Evolutionary conservation across 2,888 invertebrate genomes (phyloP), one percentile per base, ranked within the genome.

Genomic region (Polyploca ridens): DNA sequence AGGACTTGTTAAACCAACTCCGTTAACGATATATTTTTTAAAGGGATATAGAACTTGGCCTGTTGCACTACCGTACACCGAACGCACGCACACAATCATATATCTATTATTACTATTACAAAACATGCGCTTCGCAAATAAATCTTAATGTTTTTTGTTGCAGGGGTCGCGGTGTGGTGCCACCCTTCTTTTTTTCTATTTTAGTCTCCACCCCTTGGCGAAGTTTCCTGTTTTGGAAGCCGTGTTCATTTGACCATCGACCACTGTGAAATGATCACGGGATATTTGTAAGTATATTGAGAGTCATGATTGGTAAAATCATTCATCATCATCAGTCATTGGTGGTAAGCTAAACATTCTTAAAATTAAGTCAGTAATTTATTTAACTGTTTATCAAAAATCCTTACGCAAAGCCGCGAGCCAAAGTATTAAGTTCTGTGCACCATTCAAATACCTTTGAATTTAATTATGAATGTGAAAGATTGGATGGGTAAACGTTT

Each of bases 121-220:
- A 82, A 82, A 80, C 75, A 78, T 77, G 81, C 68, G 76, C 74
- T 81, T 85, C 73, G 83, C 82, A 84, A 86, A 92, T 93, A 92
- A 93, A 93, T 93, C 90, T 89, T 87, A 73, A 84, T 54, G 54
- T 90, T 90, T 91, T 89, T 90, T 91, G 87, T 90, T 87, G 71
- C 88, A 91, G 91, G 86, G 89, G 80, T 72, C 66, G 70, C 10
- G 76, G 78, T 76, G 75, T 81, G 85, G 85, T 80, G 81, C 90
- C 90, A 87, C 90, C 92, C 92, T 61, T 16, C 79, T 54, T 54
- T 54, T 88, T 87, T 86, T 83, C 74, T 68, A 70, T 77, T 80
- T 81, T 80, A 76, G 84, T 83, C 86, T 82, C 90, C 90, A 85
- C 86, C 82, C 86, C 78, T 79, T 72, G 65, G 64, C 62, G 67